Conservation (phyloP, 2,888 invertebrate genomes). For the Heliothis peltigera region DNA sequence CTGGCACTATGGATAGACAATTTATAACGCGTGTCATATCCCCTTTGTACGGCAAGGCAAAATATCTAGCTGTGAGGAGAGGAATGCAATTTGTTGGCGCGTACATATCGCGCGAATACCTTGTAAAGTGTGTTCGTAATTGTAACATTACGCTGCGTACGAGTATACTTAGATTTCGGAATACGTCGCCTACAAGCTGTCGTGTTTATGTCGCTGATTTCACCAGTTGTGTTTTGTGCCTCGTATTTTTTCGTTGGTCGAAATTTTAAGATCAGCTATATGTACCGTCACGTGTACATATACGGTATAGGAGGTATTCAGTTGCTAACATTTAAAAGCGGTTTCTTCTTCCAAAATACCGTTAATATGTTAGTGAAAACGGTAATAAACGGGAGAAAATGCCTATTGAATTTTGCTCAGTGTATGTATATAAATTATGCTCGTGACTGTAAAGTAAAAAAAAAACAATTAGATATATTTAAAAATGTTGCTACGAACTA, state of each 20-base stretch:
- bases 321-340: too few relatives aligned
- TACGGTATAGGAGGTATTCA: too few relatives aligned
- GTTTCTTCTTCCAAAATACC: too few relatives aligned
- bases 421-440: too few relatives aligned
- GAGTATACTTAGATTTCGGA: constrained; percentile 26
- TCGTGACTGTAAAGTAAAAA: too few relatives aligned
- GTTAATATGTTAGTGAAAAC: too few relatives aligned
- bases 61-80: constrained; percentile 71
- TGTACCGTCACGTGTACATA: too few relatives aligned
- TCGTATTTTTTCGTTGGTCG: neutral
- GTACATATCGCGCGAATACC: constrained; percentile 63
- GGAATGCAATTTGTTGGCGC: constrained; percentile 76
- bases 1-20: constrained; percentile 76
- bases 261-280: neutral
- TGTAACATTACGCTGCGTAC: constrained; percentile 45
- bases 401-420: too few relatives aligned
- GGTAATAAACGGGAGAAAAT: too few relatives aligned
- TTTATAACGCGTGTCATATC: constrained; percentile 79
- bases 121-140: constrained; percentile 64
- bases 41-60: constrained; percentile 71
- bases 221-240: neutral
- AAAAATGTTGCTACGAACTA: too few relatives aligned
- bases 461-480: too few relatives aligned
- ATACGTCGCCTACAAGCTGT: constrained; percentile 15
- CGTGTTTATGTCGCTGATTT: constrained; percentile 8